phyloP scores from a whole-genome alignment of 2,113 vertebrate genomes.

The Archocentrus centrarchus region DNA sequence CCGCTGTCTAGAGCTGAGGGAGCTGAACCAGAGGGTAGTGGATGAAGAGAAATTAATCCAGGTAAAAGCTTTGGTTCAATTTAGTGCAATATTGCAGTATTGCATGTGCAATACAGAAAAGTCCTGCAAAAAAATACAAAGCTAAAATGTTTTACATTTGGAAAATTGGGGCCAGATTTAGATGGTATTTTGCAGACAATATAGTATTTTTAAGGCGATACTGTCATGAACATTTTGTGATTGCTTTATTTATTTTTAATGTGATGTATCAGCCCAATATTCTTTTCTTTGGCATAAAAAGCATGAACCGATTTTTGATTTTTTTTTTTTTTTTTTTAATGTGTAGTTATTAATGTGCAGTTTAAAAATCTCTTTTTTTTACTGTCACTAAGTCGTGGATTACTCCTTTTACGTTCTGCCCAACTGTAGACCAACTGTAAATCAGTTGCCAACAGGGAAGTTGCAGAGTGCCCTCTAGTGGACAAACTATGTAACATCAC shows the following conservation, averaged over 20 bases:
- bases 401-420: background rate
- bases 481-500: too few relatives aligned
- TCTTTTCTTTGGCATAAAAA: too few relatives aligned
- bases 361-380: background rate
- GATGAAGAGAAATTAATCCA: constrained; percentile 77
- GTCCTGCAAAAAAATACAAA: background rate
- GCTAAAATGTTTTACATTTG: background rate
- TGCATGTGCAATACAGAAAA: background rate
- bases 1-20: constrained; percentile 80
- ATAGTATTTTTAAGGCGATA: background rate
- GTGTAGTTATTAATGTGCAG: background rate
- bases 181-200: background rate
- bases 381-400: background rate
- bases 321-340: background rate
- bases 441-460: too few relatives aligned
- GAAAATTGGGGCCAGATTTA: background rate
- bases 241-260: too few relatives aligned
- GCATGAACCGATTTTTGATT: background rate
- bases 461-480: too few relatives aligned
- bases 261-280: too few relatives aligned
- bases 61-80: constrained; percentile 50
- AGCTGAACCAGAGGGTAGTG: constrained; percentile 57
- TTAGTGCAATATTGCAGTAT: background rate
- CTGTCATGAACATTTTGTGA: background rate
- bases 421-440: accelerated